These are phyloP conservation scores for Eucidaris tribuloides DNA, from an alignment of 35 echinoderm and acorn worm genomes.

Conservation along the genomic window DNA sequence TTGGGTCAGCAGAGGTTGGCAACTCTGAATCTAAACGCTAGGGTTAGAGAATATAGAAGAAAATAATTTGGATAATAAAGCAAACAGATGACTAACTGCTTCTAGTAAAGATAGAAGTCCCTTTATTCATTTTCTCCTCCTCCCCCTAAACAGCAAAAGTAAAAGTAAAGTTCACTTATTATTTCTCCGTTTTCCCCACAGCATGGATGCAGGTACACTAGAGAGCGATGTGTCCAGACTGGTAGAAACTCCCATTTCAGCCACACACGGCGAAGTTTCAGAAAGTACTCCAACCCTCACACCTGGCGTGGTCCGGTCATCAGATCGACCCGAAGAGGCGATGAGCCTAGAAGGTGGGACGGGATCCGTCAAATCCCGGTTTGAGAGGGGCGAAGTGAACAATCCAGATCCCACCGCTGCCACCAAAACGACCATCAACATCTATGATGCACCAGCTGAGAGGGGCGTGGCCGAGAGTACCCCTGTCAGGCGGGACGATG, in stretches of 20 bases:
- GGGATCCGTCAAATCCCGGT: slow-evolving; percentile 60
- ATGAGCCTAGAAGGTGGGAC: slow-evolving; percentile 48
- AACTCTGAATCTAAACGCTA: too few relatives aligned
- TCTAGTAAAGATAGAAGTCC: too few relatives aligned
- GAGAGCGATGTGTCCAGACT: not conserved
- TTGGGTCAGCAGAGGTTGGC: too few relatives aligned
- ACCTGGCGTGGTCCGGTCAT: slow-evolving; percentile 53
- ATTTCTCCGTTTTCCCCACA: too few relatives aligned
- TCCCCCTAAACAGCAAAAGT: too few relatives aligned
- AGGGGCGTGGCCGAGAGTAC: slow-evolving; percentile 33
- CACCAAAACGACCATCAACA: slow-evolving; percentile 30
- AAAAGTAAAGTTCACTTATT: too few relatives aligned
- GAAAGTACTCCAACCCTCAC: slow-evolving; percentile 92
- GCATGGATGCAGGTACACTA: not conserved
- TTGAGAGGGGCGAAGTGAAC: slow-evolving; percentile 49
- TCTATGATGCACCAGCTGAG: slow-evolving; percentile 34
- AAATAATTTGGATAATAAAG: too few relatives aligned
- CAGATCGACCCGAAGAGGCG: slow-evolving; percentile 42
- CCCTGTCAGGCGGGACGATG: slow-evolving; percentile 41
- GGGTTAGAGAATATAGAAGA: too few relatives aligned
- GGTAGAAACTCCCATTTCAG: not conserved
- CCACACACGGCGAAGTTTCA: not conserved
- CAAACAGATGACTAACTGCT: too few relatives aligned
- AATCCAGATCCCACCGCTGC: slow-evolving; percentile 20
- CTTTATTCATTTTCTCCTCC: too few relatives aligned